Percentiles rank a stretch among this genome's conserved stretches.
phyloP scores from a whole-genome alignment of 2,797 vertebrate genomes.

The Alauda arvensis region DNA sequence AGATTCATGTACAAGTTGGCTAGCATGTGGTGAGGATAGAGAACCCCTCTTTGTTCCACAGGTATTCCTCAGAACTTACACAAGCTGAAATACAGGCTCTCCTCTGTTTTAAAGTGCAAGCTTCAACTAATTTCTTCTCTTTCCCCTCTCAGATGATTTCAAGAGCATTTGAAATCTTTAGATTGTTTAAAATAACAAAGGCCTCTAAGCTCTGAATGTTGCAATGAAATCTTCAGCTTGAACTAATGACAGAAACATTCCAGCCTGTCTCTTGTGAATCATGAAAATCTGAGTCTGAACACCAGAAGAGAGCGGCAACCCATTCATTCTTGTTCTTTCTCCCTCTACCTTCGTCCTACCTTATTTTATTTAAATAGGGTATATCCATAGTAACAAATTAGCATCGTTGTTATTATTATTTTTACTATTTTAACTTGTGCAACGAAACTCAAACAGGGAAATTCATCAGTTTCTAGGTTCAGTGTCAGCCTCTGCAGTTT shows the following conservation, averaged over 20 bases:
- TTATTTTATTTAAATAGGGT: constrained; percentile 31
- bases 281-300: not conserved
- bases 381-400: constrained; percentile 37
- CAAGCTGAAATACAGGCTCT: not conserved
- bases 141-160: constrained; percentile 39
- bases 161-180: constrained; percentile 55
- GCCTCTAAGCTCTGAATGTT: constrained; percentile 35
- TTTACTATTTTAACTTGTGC: constrained; percentile 29
- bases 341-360: not conserved
- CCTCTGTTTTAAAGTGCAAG: constrained; percentile 13
- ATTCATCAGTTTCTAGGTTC: constrained; percentile 54
- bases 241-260: constrained; percentile 48
- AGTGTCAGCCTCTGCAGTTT: constrained; percentile 60
- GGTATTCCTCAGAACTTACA: constrained; percentile 17
- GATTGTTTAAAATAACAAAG: constrained; percentile 46
- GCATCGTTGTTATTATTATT: not conserved
- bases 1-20: not conserved
- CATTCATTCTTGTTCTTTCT: constrained; percentile 3
- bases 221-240: constrained; percentile 31
- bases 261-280: not conserved
- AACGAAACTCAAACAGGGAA: constrained; percentile 18
- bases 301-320: not conserved
- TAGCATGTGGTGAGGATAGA: constrained; percentile 15
- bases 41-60: not conserved
- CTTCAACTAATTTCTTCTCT: constrained; percentile 35